Percentiles rank a stretch among this genome's conserved stretches.
These are phyloP conservation scores for Patiria pectinifera DNA, from an alignment of 53 echinoderm and acorn worm species.

Conservation along the genomic window DNA sequence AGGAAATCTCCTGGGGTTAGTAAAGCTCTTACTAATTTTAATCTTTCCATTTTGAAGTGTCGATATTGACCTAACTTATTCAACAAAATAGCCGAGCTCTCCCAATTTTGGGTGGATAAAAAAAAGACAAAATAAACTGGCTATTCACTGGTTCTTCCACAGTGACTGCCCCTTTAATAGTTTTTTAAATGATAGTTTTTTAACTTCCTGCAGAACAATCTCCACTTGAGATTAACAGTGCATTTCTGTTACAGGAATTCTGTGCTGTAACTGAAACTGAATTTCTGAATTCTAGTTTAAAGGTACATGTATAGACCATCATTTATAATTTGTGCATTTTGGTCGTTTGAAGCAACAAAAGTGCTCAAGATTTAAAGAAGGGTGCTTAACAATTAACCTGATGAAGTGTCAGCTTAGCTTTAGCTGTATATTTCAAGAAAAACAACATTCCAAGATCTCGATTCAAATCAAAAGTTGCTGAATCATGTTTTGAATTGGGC, in stretches of 20 bases:
- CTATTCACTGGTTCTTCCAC: constrained; percentile 12
- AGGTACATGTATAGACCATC: too few relatives aligned
- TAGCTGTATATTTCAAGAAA: too few relatives aligned
- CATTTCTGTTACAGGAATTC: background rate
- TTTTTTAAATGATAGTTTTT: constrained; percentile 9
- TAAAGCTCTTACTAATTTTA: background rate
- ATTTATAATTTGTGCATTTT: too few relatives aligned
- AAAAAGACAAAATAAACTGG: constrained; percentile 19
- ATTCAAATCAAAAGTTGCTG: too few relatives aligned
- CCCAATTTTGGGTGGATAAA: constrained; percentile 1
- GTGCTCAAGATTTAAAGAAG: too few relatives aligned
- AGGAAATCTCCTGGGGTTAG: background rate
- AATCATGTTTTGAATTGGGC: too few relatives aligned
- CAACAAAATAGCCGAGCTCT: background rate
- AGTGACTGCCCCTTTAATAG: constrained; percentile 9
- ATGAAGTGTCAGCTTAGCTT: too few relatives aligned
- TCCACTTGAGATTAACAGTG: background rate
- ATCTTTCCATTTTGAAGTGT: background rate
- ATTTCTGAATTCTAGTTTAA: background rate
- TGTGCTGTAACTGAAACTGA: constrained; percentile 5
- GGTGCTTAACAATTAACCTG: too few relatives aligned
- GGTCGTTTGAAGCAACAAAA: too few relatives aligned
- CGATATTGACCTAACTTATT: constrained; percentile 20
- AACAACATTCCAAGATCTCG: too few relatives aligned
- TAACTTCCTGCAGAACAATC: background rate